Base-by-base conservation (phyloP, 2,113 vertebrate species). In the Mirza zaza region DNA sequence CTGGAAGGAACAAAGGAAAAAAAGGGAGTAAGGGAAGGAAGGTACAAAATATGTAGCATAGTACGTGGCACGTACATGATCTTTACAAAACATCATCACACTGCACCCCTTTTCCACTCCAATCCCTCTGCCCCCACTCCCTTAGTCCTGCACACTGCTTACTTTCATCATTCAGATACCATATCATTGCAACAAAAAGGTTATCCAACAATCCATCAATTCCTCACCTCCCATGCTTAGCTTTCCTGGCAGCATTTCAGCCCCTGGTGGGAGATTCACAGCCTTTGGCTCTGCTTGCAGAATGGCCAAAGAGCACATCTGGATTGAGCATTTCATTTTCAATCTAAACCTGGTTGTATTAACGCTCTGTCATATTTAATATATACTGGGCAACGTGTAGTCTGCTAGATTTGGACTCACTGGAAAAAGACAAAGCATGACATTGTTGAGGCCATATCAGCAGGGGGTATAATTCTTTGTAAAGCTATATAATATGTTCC, bases 401-500 rank as follows among this genome's bases (percentile, higher is more conserved):
- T 96, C 94, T 59, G 85, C 0, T 77, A 87, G 97, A 95, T 97
- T 94, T 96, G 92, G 95, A 96, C 97, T 98, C 98, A 82, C 92
- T 98, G 97, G 97, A 97, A 97, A 95, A 98, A 98, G 98, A 98
- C 98, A 98, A 98, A 98, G 98, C 97, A 97, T 97, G 97, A 98
- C 97, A 98, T 98, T 98, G 98, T 98, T 95, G 95, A 97, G 97
- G 97, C 97, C 95, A 97, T 94, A 98, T 97, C 97, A 98, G 98
- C 97, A 98, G 98, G 98, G 96, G 98, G 98, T 98, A 98, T 98
- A 98, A 98, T 97, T 98, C 98, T 98, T 97, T 97, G 98, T 98
- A 98, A 98, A 98, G 97, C 96, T 98, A 98, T 98, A 98, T 98
- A 98, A 98, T 98, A 98, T 98, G 97, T 98, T 98, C 98, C 96